Conservation (phyloP, 2,113 vertebrate species). For the Castor canadensis region DNA sequence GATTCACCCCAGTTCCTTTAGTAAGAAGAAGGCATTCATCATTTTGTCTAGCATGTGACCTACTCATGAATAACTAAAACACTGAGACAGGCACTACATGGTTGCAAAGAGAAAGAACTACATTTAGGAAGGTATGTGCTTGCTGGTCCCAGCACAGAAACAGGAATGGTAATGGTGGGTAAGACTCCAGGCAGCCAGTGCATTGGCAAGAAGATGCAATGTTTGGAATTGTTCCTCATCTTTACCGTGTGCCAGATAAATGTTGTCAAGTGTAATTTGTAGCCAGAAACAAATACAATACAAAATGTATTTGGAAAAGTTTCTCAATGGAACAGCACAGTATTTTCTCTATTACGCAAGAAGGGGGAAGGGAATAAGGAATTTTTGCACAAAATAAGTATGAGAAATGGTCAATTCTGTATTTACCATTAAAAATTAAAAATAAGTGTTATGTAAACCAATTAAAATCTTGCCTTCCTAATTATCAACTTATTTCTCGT, state of each 20-base stretch:
- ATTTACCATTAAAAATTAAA: constrained; percentile 24
- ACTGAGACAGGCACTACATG: not conserved
- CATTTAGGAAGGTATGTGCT: not conserved
- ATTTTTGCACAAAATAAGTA: not conserved
- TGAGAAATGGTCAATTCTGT: not conserved
- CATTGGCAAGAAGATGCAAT: not conserved
- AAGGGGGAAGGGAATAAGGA: not conserved
- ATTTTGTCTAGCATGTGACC: not conserved
- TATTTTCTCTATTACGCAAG: constrained; percentile 8
- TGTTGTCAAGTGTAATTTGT: not conserved
- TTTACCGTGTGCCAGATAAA: not conserved
- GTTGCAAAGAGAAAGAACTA: not conserved
- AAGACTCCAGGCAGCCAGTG: not conserved
- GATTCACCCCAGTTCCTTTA: not conserved
- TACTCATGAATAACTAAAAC: not conserved
- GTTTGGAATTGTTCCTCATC: not conserved
- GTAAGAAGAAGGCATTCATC: not conserved
- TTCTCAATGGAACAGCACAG: not conserved
- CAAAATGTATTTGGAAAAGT: not conserved
- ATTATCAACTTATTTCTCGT: not conserved
- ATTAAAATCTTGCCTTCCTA: not conserved
- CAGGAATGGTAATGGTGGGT: not conserved
- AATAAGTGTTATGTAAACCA: not conserved
- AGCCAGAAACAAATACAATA: not conserved
- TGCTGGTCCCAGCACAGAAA: not conserved